Base-by-base conservation (phyloP, 2,888 invertebrate species). In the Hirtodrosophila duncani region DNA sequence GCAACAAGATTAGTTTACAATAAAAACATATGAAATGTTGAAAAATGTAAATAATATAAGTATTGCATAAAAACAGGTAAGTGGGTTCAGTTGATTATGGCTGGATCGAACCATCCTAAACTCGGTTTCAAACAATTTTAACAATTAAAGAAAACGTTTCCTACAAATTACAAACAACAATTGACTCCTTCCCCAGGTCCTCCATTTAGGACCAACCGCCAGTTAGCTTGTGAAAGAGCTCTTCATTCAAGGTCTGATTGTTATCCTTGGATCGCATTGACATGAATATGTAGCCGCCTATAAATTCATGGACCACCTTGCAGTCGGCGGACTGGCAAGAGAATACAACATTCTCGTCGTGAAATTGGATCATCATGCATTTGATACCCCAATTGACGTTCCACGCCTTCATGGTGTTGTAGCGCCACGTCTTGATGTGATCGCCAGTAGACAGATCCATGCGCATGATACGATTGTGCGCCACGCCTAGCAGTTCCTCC, bases 341-440 rank as follows among this genome's bases (percentile, higher is more conserved):
- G 89, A 99, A 99, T 56, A 96, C 92, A n/a, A 97, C 93, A 83
- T 94, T 94, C 77, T 94, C 97, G 67, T 97, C 96, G 80, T 99
- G 97, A 84, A 98, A 97, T 84, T 98, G 97, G n/a, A 98, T 94
- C 94, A 96, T 96, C 93, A 99, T 96, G 87, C 97, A 95, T 96
- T 96, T 95, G 30, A 97, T 95, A 86, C 99, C 98, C 99, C 99
- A 99, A 88, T 99, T 99, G 2, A 99, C 98, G 86, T 98, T 98
- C 99, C 99, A 99, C 13, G 98, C 97, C 90, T 97, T 96, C 94
- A 99, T 96, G 33, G 94, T 95, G 80, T 95, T 96, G 87, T 95
- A 99, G 70, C 98, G 89, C 98, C 99, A 99, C 0, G 99, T 98
- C 88, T 98, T 98, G 69, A 96, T 88, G 82, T 96, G 94, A 84